Evolutionary conservation across 2,797 vertebrate genomes (phyloP), one percentile per base, ranked within the genome.

Genomic region (Cheirogaleus major): DNA sequence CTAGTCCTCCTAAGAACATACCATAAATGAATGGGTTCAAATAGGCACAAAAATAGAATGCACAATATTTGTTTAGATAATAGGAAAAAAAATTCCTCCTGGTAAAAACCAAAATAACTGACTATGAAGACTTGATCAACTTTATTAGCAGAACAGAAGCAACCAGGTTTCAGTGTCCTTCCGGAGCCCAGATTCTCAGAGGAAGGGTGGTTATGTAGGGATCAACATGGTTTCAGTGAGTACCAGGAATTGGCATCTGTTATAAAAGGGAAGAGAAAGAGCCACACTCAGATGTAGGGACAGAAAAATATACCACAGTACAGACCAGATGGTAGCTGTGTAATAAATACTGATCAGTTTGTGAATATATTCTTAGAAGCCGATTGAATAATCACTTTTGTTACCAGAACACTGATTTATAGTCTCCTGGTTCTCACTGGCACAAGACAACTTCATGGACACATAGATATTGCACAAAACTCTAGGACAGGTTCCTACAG

Each of bases 351-450:
- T 72, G 50, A 89, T 57, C 18, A 61, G 41, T 30, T 89, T 75
- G 92, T 65, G 45, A 85, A 82, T n/a, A 80, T 55, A 95, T 91
- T 94, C 94, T 97, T 50, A 87, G 90, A 97, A 57, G 63, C 55
- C 55, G 67, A 91, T n/a, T 95, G 96, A 92, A 10, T 45, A 61
- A 61, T n/a, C 69, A 88, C 2, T n/a, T 52, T 89, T 96, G 88
- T 94, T 96, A 91, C 88, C 18, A 94, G 83, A 13, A 91, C 35
- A 50, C 15, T 88, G 78, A 97, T 48, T 84, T 92, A 38, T 27
- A 72, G 45, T 91, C 82, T 84, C 48, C 72, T 5, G 3, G 38
- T 87, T 96, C 57, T 95, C 55, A 43, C 25, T 52, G 70, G 15
- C 38, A 80, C 23, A 69, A 95, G 80, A 83, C 94, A 82, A 23